These are phyloP conservation scores for Polia nebulosa DNA, from an alignment of 2,888 invertebrate species.

Conservation along the genomic window DNA sequence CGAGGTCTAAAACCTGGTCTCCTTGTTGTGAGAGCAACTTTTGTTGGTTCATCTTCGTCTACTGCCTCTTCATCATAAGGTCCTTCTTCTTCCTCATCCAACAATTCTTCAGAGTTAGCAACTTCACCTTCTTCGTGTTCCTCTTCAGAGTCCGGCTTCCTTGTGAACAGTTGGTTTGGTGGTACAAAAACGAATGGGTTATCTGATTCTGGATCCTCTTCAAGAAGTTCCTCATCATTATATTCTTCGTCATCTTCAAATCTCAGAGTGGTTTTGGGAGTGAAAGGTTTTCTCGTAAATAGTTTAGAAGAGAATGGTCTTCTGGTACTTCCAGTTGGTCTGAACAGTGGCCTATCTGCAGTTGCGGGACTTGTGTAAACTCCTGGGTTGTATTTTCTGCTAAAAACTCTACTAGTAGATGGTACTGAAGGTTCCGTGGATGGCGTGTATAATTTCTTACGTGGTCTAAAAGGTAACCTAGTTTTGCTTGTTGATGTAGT, in stretches of 20 bases:
- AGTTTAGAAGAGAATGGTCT: slow-evolving; percentile 82
- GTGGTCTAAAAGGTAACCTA: slow-evolving; percentile 84
- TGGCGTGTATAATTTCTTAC: slow-evolving; percentile 83
- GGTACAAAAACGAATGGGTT: slow-evolving; percentile 86
- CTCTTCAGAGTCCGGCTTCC: slow-evolving; percentile 79
- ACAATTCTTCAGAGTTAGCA: slow-evolving; percentile 66
- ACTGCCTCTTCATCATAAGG: slow-evolving; percentile 74
- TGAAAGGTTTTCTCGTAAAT: slow-evolving; percentile 84
- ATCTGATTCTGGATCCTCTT: slow-evolving; percentile 80
- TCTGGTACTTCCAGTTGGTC: slow-evolving; percentile 74
- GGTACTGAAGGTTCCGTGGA: slow-evolving; percentile 83
- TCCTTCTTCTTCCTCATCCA: slow-evolving; percentile 74
- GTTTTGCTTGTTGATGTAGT: slow-evolving; percentile 74
- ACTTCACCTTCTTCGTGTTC: slow-evolving; percentile 67
- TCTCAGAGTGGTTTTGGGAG: slow-evolving; percentile 84
- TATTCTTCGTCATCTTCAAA: slow-evolving; percentile 83
- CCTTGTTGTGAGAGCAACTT: slow-evolving; percentile 76
- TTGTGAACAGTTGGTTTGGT: slow-evolving; percentile 84
- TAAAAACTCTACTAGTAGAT: slow-evolving; percentile 85
- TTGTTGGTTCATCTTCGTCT: slow-evolving; percentile 71
- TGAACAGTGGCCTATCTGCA: slow-evolving; percentile 78
- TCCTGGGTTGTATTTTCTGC: slow-evolving; percentile 88
- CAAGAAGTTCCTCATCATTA: slow-evolving; percentile 80
- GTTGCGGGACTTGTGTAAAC: slow-evolving; percentile 87
- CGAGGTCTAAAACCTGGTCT: slow-evolving; percentile 82